These are phyloP conservation scores for Pseudochromis fuscus DNA, from an alignment of 2,797 vertebrate genomes.

Conservation along the genomic window DNA sequence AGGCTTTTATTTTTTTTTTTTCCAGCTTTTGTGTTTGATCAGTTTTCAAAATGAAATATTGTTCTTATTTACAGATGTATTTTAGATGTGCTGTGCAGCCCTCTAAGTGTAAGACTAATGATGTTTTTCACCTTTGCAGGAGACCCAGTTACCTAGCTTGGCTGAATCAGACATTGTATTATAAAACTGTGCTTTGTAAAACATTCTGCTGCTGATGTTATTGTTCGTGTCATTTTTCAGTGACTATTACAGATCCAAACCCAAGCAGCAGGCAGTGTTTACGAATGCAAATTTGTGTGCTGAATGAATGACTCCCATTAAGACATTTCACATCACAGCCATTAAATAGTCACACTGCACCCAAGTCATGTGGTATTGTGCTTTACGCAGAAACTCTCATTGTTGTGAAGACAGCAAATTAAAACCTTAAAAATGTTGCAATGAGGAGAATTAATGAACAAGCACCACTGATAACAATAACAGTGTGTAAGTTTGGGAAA, in stretches of 20 bases:
- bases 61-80: slow-evolving; percentile 64
- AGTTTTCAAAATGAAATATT: slow-evolving; percentile 65
- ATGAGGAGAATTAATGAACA: slow-evolving; percentile 76
- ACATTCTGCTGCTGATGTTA: slow-evolving; percentile 25
- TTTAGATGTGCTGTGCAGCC: slow-evolving; percentile 61
- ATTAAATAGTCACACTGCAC: slow-evolving; percentile 73
- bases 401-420: slow-evolving; percentile 75
- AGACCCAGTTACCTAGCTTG: slow-evolving; percentile 54
- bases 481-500: slow-evolving; percentile 62
- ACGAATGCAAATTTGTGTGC: slow-evolving; percentile 57
- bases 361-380: slow-evolving; percentile 63
- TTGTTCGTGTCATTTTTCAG: slow-evolving; percentile 55
- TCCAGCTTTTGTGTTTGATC: slow-evolving; percentile 57
- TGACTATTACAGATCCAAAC: slow-evolving; percentile 40
- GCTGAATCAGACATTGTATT: slow-evolving; percentile 41
- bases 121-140: slow-evolving; percentile 72
- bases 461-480: slow-evolving; percentile 74
- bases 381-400: slow-evolving; percentile 58
- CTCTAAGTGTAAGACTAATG: slow-evolving; percentile 65
- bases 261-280: slow-evolving; percentile 45
- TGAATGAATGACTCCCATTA: slow-evolving; percentile 73
- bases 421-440: slow-evolving; percentile 76
- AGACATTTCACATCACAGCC: slow-evolving; percentile 62
- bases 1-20: slow-evolving; percentile 27
- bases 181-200: slow-evolving; percentile 46